Evolutionary conservation across 2,797 vertebrate genomes (phyloP).

Genomic region (Allochrocebus solatus): DNA sequence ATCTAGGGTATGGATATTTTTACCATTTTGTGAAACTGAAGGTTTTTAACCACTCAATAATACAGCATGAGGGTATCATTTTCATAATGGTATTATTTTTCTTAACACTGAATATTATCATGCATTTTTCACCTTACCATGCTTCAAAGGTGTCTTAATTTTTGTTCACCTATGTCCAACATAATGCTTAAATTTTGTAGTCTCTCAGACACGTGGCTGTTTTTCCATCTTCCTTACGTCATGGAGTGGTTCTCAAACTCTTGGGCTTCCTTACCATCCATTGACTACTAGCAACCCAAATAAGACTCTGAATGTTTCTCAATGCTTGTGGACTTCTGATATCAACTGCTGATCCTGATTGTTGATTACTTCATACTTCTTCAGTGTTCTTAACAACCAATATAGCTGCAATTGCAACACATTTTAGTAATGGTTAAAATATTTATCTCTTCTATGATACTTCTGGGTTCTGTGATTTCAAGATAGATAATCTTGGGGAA

Average conservation of each 20-base stretch:
- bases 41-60: not conserved
- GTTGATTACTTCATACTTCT: not conserved
- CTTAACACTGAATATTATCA: not conserved
- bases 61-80: not conserved
- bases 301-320: not conserved
- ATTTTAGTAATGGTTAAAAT: not conserved
- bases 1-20: not conserved
- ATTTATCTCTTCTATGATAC: not conserved
- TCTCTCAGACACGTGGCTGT: not conserved
- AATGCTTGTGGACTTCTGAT: not conserved
- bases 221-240: not conserved
- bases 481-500: not conserved
- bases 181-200: not conserved
- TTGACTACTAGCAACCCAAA: not conserved
- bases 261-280: not conserved
- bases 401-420: not conserved
- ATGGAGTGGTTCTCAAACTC: not conserved
- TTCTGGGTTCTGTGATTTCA: not conserved
- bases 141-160: not conserved
- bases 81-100: not conserved
- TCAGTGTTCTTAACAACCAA: not conserved
- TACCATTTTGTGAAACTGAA: not conserved
- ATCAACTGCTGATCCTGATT: not conserved
- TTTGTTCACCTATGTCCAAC: not conserved
- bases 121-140: not conserved